Conservation (phyloP, 30 jellyfish, hydroid and myxozoan species). For the Clytia hemisphaerica region DNA sequence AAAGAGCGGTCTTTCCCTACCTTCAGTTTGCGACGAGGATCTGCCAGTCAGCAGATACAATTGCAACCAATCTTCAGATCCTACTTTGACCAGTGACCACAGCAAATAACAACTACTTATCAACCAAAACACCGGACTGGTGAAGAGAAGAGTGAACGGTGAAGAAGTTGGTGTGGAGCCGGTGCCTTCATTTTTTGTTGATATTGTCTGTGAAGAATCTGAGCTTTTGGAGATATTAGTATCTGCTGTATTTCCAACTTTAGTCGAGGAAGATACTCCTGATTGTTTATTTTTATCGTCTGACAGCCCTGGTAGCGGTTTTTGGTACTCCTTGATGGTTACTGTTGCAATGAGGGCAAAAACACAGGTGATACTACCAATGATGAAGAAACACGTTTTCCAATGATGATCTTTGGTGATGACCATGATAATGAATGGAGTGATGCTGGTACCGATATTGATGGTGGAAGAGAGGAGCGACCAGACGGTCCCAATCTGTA, state of each 20-base stretch:
- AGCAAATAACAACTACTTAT: slow-evolving; percentile 10
- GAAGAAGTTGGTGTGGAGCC: background rate
- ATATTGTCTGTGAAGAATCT: too few species aligned
- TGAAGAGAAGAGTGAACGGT: background rate
- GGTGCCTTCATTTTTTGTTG: background rate
- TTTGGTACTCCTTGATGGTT: slow-evolving; percentile 12
- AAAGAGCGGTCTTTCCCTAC: too few species aligned
- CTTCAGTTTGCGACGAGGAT: slow-evolving; percentile 8
- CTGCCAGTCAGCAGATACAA: slow-evolving; percentile 22
- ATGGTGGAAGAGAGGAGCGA: slow-evolving; percentile 24
- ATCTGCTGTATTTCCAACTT: background rate
- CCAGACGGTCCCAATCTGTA: slow-evolving; percentile 36
- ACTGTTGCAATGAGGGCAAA: background rate
- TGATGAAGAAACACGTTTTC: slow-evolving; percentile 19
- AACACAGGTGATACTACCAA: slow-evolving; percentile 2
- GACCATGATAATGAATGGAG: slow-evolving; percentile 19
- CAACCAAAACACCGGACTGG: slow-evolving; percentile 18
- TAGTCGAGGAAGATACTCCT: too few species aligned
- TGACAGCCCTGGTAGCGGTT: too few species aligned
- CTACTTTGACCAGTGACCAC: slow-evolving; percentile 18
- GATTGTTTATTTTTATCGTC: background rate
- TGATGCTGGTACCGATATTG: slow-evolving; percentile 22
- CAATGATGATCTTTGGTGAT: slow-evolving; percentile 17
- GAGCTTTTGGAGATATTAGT: too few species aligned
- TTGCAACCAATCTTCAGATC: slow-evolving; percentile 30